Base-by-base conservation (phyloP, 2,888 invertebrate species). In the Bombyx huttoni region DNA sequence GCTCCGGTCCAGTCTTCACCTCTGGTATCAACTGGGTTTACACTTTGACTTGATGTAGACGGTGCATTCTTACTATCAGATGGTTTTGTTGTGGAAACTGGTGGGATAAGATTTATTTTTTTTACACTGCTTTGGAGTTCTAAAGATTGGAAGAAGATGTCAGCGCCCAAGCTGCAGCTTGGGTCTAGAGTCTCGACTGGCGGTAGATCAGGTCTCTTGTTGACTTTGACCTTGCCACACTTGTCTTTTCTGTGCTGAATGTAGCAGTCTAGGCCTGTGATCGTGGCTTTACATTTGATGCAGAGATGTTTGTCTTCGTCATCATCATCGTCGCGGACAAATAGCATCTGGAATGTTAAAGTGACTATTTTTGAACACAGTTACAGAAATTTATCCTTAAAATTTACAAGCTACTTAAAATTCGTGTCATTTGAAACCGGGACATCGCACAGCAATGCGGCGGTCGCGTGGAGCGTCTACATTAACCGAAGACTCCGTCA, bases 271-370 rank as follows among this genome's bases (percentile, higher is more conserved):
- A 98, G 87, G 0, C 97, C 97, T 46, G 92, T 81, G 55, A 97
- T 93, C 3, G 96, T 96, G 13, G 90, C 74, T 63, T 94, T 94
- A 81, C 97, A 98, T 70, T 94, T 95, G 65, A 97, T 92, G 80
- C 97, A 98, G 57, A 95, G 91, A 71, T 98, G 97, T 6, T 91
- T 93, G 78, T 97, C n/a, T n/a, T n/a, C 96, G 52, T 95, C 94
- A 50, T 96, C 93, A 53, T 93, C 93, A 56, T 92, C 92, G 54
- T 89, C 85, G 13, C 81, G 74, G 10, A 82, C 83, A 8, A 84
- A 87, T 65, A 91, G 87, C 91, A 91, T 91, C 87, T 85, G 75
- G 7, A 68, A 73, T 64, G 48, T 49, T 12, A 12, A 45, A 48
- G n/a, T 1, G 46, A 33, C 3, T n/a, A n/a, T 34, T 40, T n/a